Conservation (phyloP, 2,113 vertebrate genomes). For the Trematomus loennbergii region DNA sequence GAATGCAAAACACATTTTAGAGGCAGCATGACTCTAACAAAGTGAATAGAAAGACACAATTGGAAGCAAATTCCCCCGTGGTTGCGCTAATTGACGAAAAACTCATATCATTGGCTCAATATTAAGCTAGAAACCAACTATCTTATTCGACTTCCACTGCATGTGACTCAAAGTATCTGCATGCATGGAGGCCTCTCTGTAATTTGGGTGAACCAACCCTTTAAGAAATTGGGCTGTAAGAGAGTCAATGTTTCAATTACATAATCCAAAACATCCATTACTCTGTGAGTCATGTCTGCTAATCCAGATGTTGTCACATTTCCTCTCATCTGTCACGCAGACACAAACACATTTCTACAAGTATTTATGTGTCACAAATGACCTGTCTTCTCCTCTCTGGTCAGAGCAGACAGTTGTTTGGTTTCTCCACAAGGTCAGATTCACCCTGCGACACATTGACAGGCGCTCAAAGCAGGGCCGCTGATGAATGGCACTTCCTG, state of each 20-base stretch:
- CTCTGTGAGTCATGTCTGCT: constrained; percentile 59
- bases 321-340: constrained; percentile 26
- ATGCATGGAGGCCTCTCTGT: constrained; percentile 6
- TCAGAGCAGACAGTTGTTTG: constrained; percentile 23
- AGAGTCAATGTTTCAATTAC: constrained; percentile 27
- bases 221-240: constrained; percentile 15
- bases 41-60: background rate
- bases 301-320: constrained; percentile 63
- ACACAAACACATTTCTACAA: constrained; percentile 42
- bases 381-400: constrained; percentile 39
- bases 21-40: background rate
- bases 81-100: background rate
- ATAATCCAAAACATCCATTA: constrained; percentile 61
- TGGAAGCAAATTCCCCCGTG: background rate
- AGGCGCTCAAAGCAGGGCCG: constrained; percentile 47
- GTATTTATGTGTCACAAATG: constrained; percentile 45
- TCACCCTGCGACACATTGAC: constrained; percentile 51
- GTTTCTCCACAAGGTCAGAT: constrained; percentile 36
- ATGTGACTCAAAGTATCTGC: background rate
- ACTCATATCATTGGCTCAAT: no score
- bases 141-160: no score
- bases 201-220: constrained; percentile 38
- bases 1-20: background rate
- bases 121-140: no score
- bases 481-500: constrained; percentile 50